Conservation (phyloP, 1,140 invertebrate genomes). For the Drosophila sp. region DNA sequence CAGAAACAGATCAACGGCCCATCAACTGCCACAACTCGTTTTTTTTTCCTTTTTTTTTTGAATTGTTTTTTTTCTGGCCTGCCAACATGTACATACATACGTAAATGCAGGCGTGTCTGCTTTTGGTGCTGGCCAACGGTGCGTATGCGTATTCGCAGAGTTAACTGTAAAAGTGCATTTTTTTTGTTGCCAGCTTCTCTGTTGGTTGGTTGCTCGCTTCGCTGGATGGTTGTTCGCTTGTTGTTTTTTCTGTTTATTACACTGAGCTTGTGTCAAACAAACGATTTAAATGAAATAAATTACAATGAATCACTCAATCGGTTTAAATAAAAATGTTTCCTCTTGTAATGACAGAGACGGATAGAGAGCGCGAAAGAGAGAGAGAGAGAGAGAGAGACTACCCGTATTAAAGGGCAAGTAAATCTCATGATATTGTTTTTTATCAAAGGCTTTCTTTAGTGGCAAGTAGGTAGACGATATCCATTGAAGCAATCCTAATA, state of each 20-base stretch:
- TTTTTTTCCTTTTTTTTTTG: slow-evolving; percentile 18
- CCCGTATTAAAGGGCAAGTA: neutral
- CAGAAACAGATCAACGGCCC: slow-evolving; percentile 65
- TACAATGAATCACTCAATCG: slow-evolving; percentile 78
- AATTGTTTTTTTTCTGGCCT: slow-evolving; percentile 24
- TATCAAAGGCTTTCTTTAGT: neutral
- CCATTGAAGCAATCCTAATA: slow-evolving; percentile 50
- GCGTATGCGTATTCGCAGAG: slow-evolving; percentile 54
- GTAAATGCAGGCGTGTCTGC: slow-evolving; percentile 47
- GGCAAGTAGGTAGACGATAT: neutral
- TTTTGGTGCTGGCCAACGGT: slow-evolving; percentile 45
- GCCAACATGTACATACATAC: slow-evolving; percentile 65
- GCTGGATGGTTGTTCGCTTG: slow-evolving; percentile 24
- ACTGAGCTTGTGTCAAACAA: slow-evolving; percentile 66
- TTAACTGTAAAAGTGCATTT: slow-evolving; percentile 72
- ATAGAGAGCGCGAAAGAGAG: neutral
- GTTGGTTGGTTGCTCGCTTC: slow-evolving; percentile 31
- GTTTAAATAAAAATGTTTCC: slow-evolving; percentile 72
- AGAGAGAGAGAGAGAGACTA: neutral
- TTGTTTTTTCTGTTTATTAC: slow-evolving; percentile 30
- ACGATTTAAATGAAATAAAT: slow-evolving; percentile 81
- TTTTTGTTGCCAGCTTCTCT: slow-evolving; percentile 44
- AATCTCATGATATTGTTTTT: neutral
- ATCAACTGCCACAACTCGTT: slow-evolving; percentile 48
- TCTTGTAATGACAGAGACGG: slow-evolving; percentile 77